Percentiles rank a stretch among this genome's conserved stretches.
phyloP scores from a whole-genome alignment of 2,888 invertebrate genomes.

The Cryptocephalus primarius region DNA sequence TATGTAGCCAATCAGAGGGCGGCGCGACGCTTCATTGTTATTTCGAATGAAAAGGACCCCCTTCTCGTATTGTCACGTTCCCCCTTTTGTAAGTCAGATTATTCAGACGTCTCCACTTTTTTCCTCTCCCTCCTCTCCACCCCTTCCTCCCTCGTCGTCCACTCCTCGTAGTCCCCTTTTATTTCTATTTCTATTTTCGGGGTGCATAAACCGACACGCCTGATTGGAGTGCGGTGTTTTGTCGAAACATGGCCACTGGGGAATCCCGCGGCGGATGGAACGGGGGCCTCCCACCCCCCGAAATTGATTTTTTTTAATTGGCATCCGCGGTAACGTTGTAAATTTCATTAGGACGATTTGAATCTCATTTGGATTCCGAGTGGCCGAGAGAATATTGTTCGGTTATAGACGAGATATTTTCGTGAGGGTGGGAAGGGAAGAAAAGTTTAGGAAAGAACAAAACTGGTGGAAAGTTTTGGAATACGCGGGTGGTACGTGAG shows the following conservation, averaged over 20 bases:
- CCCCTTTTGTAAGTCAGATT: constrained; percentile 29
- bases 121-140: not conserved
- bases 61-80: constrained; percentile 20
- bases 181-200: not conserved
- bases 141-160: too few species aligned
- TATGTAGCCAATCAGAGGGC: constrained; percentile 26
- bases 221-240: constrained; percentile 19
- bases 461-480: too few species aligned
- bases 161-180: too few species aligned
- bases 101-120: constrained; percentile 13
- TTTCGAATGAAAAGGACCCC: constrained; percentile 25
- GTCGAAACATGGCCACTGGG: constrained; percentile 6
- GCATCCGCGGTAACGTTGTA: constrained; percentile 1
- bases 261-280: too few species aligned
- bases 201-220: constrained; percentile 14
- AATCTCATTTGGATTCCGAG: constrained; percentile 2
- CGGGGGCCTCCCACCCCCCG: not conserved
- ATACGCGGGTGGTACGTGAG: too few species aligned
- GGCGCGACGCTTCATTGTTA: constrained; percentile 27
- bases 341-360: not conserved
- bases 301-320: constrained; percentile 1
- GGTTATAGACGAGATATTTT: too few species aligned
- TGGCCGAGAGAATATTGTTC: not conserved
- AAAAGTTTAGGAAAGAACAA: too few species aligned
- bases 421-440: not conserved